phyloP scores from a whole-genome alignment of 2,888 invertebrate species.

The Hofmannophila pseudospretella region DNA sequence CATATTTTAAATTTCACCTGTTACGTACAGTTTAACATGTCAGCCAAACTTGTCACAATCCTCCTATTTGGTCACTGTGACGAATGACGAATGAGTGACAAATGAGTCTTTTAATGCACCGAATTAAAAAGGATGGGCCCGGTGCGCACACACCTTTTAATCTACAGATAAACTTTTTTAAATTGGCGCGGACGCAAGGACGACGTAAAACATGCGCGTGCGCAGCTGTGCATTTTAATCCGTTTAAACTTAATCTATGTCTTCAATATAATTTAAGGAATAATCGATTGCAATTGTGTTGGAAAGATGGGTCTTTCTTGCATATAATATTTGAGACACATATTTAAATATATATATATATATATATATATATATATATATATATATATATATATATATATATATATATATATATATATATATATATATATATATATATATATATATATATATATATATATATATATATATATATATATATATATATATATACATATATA shows the following conservation, averaged over 20 bases:
- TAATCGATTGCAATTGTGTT: too few relatives aligned
- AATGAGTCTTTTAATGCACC: conserved; percentile 23
- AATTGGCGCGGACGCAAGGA: conserved; percentile 12
- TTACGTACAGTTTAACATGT: not conserved
- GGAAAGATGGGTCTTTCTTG: too few relatives aligned
- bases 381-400: too few relatives aligned
- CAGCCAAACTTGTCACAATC: not conserved
- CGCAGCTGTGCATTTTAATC: conserved; percentile 11
- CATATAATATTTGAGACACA: too few relatives aligned
- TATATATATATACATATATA: too few relatives aligned
- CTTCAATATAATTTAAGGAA: not conserved
- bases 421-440: too few relatives aligned
- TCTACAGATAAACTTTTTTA: conserved; percentile 12
- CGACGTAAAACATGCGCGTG: conserved; percentile 4
- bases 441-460: too few relatives aligned
- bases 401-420: too few relatives aligned
- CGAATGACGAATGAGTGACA: conserved; percentile 31
- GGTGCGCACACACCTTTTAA: conserved; percentile 35
- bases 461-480: too few relatives aligned
- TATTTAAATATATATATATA: too few relatives aligned
- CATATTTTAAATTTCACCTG: too few relatives aligned
- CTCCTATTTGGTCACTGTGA: conserved; percentile 1
- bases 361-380: too few relatives aligned
- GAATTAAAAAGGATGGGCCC: conserved; percentile 27
- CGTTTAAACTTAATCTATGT: conserved; percentile 5